Evolutionary conservation across 2,797 vertebrate species (phyloP), one percentile per base, ranked within the genome.

Genomic region (Acipenser transmontanus): DNA sequence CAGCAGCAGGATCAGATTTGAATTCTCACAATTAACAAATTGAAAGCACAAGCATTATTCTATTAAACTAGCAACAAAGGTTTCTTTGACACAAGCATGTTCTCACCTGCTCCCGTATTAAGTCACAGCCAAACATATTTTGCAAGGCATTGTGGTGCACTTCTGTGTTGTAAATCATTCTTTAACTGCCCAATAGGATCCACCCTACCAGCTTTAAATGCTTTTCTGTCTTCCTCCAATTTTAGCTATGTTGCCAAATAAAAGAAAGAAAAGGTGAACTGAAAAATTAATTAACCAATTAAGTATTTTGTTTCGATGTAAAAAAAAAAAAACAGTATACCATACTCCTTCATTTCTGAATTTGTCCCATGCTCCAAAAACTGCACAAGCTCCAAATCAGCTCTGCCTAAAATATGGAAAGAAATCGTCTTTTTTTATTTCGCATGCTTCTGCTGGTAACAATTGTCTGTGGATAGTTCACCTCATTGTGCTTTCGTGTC

Each of bases 101-200:
- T 64, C 51, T 67, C 78, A 98, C 96, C 94, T 98, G 88, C 76
- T 91, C 80, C 67, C 90, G 69, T 34, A 92, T 76, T 65, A 82
- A 78, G 61, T 76, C 72, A 66, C 79, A 83, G 73, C 83, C 67
- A 71, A 84, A 71, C 20, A 74, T 13, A 1, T 64, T 69, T 63
- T 74, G 74, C 49, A 70, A 67, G 73, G 52, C 17, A 69, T 50
- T 75, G 49, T 8, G 8, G 12, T 78, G 79, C 67, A 78, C 66
- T 73, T 89, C 77, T 86, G 76, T 85, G 82, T 73, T 83, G 74
- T 69, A 98, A 84, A 76, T 92, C 91, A 56, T 90, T 85, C 75
- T 73, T 89, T 47, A 98, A 83, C 69, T 93, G 91, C 84, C 85
- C 85, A 76, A 95, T 59, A 59, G 94, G 92, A 72, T 76, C 79